Evolutionary conservation across 2,113 vertebrate genomes (phyloP).

Genomic region (Mohoua ochrocephala): DNA sequence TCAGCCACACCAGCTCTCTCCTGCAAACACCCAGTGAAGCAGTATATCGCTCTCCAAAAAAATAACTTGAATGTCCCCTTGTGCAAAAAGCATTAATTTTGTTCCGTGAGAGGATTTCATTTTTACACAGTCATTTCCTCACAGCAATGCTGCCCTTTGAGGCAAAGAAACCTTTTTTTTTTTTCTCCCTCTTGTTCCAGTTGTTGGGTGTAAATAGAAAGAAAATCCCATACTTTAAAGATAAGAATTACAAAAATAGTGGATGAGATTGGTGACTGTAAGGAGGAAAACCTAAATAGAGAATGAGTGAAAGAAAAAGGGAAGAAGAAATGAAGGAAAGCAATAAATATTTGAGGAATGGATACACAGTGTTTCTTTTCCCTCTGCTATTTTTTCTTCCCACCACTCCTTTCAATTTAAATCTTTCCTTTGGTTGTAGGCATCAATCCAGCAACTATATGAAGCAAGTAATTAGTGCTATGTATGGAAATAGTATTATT

Average conservation of each 20-base stretch:
- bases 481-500: not conserved
- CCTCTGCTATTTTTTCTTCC: not conserved
- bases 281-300: not conserved
- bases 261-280: not conserved
- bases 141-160: not conserved
- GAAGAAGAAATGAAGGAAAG: not conserved
- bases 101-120: not conserved
- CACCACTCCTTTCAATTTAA: not conserved
- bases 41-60: not conserved
- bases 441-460: not conserved
- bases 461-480: conserved; percentile 3
- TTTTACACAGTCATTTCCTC: not conserved
- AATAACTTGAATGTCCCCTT: not conserved
- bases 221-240: not conserved
- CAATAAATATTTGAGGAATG: not conserved
- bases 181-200: not conserved
- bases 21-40: not conserved
- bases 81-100: not conserved
- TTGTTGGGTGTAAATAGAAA: not conserved
- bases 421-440: not conserved
- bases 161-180: not conserved
- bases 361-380: not conserved
- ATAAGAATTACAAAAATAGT: not conserved
- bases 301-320: not conserved
- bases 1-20: not conserved